Percentiles rank a stretch among this genome's conserved stretches.
These are phyloP conservation scores for Plestiodon gilberti DNA, from an alignment of 2,113 vertebrate species.

Conservation along the genomic window DNA sequence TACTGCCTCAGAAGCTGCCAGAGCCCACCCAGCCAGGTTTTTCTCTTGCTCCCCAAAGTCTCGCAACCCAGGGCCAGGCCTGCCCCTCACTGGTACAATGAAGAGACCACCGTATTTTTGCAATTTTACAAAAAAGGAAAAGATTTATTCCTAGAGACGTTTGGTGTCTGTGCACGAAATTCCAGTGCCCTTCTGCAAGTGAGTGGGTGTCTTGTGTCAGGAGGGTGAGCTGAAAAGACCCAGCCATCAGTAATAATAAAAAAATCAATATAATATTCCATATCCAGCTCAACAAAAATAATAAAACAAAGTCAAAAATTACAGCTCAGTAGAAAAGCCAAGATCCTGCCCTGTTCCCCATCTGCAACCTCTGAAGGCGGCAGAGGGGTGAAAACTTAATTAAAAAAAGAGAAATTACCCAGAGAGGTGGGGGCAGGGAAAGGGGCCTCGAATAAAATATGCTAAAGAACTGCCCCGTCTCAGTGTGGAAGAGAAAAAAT, in stretches of 20 bases:
- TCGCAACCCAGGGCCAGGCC: too few species aligned
- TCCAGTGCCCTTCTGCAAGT: not conserved
- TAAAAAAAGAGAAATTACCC: not conserved
- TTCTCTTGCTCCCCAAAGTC: too few species aligned
- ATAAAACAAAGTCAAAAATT: conserved; percentile 24
- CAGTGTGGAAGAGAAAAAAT: not conserved
- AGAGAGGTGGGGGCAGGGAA: not conserved
- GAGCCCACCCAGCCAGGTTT: too few species aligned
- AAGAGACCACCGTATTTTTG: not conserved
- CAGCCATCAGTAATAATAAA: conserved; percentile 23
- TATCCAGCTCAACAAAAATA: conserved; percentile 9
- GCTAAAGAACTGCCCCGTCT: not conserved
- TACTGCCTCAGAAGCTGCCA: too few species aligned
- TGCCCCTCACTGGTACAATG: too few species aligned
- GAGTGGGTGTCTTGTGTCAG: not conserved
- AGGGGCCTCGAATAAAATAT: not conserved
- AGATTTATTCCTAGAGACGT: conserved; percentile 21
- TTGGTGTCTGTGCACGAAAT: conserved; percentile 15
- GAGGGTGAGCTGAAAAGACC: conserved; percentile 13
- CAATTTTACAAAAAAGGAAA: conserved; percentile 31
- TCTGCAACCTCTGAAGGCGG: not conserved
- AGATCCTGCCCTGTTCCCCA: not conserved
- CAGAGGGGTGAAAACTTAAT: not conserved
- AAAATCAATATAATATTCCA: conserved; percentile 38
- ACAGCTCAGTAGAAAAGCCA: conserved; percentile 42